phyloP scores from a whole-genome alignment of 2,888 invertebrate species.

The Chrysina gloriosa region DNA sequence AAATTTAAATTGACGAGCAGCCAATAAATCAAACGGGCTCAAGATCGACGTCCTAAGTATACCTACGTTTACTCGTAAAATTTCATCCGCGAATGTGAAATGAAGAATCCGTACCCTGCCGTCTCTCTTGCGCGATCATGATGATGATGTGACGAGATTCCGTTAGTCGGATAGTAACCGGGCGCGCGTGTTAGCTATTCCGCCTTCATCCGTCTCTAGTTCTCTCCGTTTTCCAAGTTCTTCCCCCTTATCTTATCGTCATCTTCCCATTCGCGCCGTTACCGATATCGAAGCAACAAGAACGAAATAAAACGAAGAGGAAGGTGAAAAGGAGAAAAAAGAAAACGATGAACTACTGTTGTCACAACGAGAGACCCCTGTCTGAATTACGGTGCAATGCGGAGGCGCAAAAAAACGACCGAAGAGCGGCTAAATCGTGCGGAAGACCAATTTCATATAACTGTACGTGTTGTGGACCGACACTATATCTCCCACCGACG shows the following conservation, averaged over 20 bases:
- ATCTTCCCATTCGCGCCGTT: slow-evolving; percentile 3
- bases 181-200: slow-evolving; percentile 17
- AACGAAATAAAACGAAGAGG: too few species aligned
- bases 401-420: background rate
- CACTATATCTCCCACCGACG: slow-evolving; percentile 10
- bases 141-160: slow-evolving; percentile 20
- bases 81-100: slow-evolving; percentile 4
- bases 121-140: background rate
- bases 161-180: slow-evolving; percentile 15
- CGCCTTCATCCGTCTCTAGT: background rate
- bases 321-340: background rate
- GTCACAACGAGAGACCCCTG: background rate
- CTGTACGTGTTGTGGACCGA: slow-evolving; percentile 22
- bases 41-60: background rate
- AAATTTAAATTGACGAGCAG: background rate
- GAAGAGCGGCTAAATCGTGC: slow-evolving; percentile 13
- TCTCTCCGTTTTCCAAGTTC: background rate
- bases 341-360: slow-evolving; percentile 4
- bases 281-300: too few species aligned
- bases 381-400: slow-evolving; percentile 14
- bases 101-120: background rate
- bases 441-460: slow-evolving; percentile 25
- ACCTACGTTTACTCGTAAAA: slow-evolving; percentile 4
- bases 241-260: slow-evolving; percentile 1
- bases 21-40: background rate